Evolutionary conservation across 2,113 vertebrate species (phyloP).

Genomic region (Chaetorhynchus papuensis): DNA sequence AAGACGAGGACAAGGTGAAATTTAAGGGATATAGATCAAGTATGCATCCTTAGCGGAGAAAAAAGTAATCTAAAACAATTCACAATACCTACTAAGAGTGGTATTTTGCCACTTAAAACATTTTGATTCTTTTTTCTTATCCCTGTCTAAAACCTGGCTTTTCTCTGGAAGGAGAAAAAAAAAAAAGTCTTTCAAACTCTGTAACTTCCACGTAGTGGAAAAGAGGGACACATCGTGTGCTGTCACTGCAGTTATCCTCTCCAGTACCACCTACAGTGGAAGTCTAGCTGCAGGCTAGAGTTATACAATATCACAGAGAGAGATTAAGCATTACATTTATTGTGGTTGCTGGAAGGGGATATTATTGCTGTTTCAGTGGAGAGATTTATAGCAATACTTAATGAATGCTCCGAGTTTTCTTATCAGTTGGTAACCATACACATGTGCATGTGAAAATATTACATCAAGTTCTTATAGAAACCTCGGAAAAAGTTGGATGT

Average conservation of each 20-base stretch:
- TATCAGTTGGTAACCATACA: constrained; percentile 51
- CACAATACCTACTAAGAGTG: neutral
- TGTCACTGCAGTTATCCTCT: constrained; percentile 31
- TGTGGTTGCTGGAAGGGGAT: constrained; percentile 57
- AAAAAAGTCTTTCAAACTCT: neutral
- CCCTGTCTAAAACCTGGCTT: neutral
- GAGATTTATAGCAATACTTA: constrained; percentile 67
- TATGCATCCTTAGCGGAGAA: neutral
- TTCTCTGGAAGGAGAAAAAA: neutral
- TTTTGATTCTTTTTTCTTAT: neutral
- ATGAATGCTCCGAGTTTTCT: constrained; percentile 59
- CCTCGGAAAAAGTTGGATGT: constrained; percentile 12
- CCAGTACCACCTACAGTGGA: constrained; percentile 10
- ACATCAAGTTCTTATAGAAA: constrained; percentile 25
- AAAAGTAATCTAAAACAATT: neutral
- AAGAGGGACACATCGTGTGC: neutral
- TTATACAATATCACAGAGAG: constrained; percentile 58
- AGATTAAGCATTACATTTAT: constrained; percentile 64
- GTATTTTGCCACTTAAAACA: neutral
- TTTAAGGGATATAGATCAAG: neutral
- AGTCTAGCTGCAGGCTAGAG: constrained; percentile 34
- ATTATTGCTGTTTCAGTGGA: constrained; percentile 57
- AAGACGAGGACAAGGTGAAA: neutral
- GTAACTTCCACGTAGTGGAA: neutral
- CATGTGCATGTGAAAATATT: constrained; percentile 17